Evolutionary conservation across 1,140 invertebrate genomes (phyloP).

Genomic region (Lepidurus couesii): DNA sequence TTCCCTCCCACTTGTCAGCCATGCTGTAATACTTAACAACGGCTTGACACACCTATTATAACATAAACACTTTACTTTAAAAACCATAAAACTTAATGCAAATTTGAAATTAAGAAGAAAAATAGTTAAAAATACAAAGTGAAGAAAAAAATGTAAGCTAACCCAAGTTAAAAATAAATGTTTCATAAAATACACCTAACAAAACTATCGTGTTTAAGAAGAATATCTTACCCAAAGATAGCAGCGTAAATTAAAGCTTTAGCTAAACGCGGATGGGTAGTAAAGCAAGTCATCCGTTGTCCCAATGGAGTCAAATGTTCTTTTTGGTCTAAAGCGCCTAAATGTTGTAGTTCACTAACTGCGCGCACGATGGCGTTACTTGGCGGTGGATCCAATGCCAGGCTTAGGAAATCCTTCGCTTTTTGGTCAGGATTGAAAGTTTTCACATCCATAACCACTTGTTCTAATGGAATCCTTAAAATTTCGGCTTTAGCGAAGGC

Average conservation of each 20-base stretch:
- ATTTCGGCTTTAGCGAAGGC: slow-evolving; percentile 57
- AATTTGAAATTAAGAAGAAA: no score
- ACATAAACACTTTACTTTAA: background rate
- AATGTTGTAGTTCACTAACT: slow-evolving; percentile 49
- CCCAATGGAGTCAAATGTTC: slow-evolving; percentile 56
- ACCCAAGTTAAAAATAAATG: no score
- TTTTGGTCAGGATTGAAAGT: slow-evolving; percentile 47
- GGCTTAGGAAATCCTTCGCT: slow-evolving; percentile 49
- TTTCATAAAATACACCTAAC: no score
- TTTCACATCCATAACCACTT: slow-evolving; percentile 54
- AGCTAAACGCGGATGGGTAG: slow-evolving; percentile 52
- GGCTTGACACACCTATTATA: slow-evolving; percentile 46
- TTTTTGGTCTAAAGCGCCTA: slow-evolving; percentile 51
- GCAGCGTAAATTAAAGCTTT: slow-evolving; percentile 51
- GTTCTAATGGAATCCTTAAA: slow-evolving; percentile 55
- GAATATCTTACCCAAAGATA: slow-evolving; percentile 47
- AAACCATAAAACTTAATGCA: no score
- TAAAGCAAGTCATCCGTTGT: slow-evolving; percentile 48
- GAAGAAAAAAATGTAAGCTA: no score
- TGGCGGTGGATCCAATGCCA: slow-evolving; percentile 54
- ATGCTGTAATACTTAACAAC: slow-evolving; percentile 43
- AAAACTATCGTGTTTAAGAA: background rate
- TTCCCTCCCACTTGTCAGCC: slow-evolving; percentile 41
- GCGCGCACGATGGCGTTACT: slow-evolving; percentile 46
- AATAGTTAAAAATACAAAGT: no score